Base-by-base conservation (phyloP, 1,140 invertebrate species). In the Venustaconcha ellipsiformis region DNA sequence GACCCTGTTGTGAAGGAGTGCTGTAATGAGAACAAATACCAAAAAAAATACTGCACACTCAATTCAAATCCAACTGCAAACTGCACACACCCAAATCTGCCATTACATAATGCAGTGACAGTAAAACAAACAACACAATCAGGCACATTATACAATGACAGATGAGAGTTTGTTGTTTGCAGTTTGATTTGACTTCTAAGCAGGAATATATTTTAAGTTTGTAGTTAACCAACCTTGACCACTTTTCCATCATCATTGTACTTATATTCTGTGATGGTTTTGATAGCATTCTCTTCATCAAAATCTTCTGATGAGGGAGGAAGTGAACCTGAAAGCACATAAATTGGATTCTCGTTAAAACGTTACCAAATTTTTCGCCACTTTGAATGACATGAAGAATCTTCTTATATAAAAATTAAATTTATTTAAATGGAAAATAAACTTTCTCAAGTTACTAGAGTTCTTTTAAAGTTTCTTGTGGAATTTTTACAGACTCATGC, bases 191-290 rank as follows among this genome's bases (percentile, higher is more conserved):
- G 37, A 48, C 37, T 48, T 48, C 6, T 11, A 48, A 48, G 37
- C 0, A 11, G 6, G 11, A 8, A 48, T 11, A 48, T 48, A 48
- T 48, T 6, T 23, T 62, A 57, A 15, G 23, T 23, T 56, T 6
- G 5, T 70, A n/a, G 2, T 76, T 14, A 26, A 60, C 18, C 56
- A 77, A 87, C 90, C 88, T 92, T 92, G 58, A 92, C 86, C 76
- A 96, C 96, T 88, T 97, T 97, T 63, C 95, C 94, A 81, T 97
- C 95, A 75, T 97, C 96, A 90, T 97, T 95, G 80, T 94, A 93
- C 90, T 95, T 96, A 88, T 96, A 98, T 89, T 98, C 96, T 17
- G 96, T 98, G 1, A 98, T 93, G 81, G 96, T 95, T 90, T 98
- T 98, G 18, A 94, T 92, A 26, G 95, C 95, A 74, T 85, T 89